Evolutionary conservation across 2,113 vertebrate genomes (phyloP).

Genomic region (Protomyctophum bolini): DNA sequence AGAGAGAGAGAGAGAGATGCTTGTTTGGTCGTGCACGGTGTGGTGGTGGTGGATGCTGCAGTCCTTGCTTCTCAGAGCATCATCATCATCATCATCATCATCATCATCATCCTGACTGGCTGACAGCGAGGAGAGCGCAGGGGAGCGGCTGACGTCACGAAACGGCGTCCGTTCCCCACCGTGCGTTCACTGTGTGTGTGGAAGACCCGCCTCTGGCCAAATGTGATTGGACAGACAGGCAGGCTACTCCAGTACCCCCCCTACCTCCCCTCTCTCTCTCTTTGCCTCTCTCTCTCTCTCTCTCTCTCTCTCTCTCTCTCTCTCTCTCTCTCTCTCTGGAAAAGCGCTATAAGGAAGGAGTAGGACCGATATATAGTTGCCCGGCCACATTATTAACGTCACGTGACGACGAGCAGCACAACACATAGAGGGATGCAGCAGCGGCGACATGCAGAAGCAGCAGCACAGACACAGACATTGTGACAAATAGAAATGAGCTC

Average conservation of each 20-base stretch:
- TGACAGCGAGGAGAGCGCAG: slow-evolving; percentile 66
- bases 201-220: slow-evolving; percentile 49
- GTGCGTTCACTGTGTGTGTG: background rate
- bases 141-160: slow-evolving; percentile 78
- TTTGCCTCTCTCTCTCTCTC: too few species aligned
- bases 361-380: slow-evolving; percentile 22
- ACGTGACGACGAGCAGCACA: slow-evolving; percentile 52
- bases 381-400: slow-evolving; percentile 37
- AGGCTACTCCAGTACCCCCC: slow-evolving; percentile 39
- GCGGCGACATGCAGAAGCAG: slow-evolving; percentile 17
- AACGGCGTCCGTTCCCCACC: too few species aligned
- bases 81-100: slow-evolving; percentile 25
- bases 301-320: too few species aligned
- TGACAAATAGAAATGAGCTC: too few species aligned
- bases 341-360: slow-evolving; percentile 21
- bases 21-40: slow-evolving; percentile 60
- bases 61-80: slow-evolving; percentile 80
- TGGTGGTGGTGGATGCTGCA: slow-evolving; percentile 81
- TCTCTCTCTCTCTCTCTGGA: too few species aligned
- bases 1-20: background rate
- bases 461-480: background rate
- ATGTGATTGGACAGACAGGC: slow-evolving; percentile 63
- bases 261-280: too few species aligned
- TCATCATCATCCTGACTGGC: slow-evolving; percentile 63
- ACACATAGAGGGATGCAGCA: slow-evolving; percentile 38